Evolutionary conservation across 2,113 vertebrate genomes (phyloP).

Genomic region (Eulemur macaco): DNA sequence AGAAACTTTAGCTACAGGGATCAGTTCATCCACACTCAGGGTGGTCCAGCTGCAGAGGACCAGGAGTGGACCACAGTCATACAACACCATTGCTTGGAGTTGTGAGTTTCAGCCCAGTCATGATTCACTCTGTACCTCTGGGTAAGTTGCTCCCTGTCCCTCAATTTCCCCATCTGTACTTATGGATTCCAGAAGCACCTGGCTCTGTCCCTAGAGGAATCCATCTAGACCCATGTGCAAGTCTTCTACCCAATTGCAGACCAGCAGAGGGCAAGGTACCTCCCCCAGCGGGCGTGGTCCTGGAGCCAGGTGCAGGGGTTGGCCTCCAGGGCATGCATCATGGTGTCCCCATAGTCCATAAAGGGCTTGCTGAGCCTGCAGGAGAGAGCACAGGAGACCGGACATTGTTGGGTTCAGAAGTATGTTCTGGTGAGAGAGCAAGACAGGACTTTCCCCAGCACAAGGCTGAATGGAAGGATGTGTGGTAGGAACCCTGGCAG

Average conservation of each 20-base stretch:
- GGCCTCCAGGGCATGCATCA: slow-evolving; percentile 89
- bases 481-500: not conserved
- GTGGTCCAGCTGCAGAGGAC: not conserved
- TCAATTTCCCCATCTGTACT: not conserved
- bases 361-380: slow-evolving; percentile 87
- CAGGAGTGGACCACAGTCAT: not conserved
- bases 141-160: not conserved
- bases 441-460: not conserved
- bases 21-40: not conserved
- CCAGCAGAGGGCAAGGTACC: slow-evolving; percentile 77
- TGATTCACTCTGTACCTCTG: not conserved
- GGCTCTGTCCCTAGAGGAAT: not conserved
- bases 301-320: slow-evolving; percentile 83
- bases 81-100: not conserved
- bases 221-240: not conserved
- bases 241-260: not conserved
- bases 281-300: slow-evolving; percentile 88
- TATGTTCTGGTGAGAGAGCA: not conserved
- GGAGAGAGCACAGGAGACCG: not conserved
- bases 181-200: not conserved
- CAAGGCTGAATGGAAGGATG: not conserved
- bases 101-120: not conserved
- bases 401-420: not conserved
- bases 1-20: not conserved
- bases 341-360: slow-evolving; percentile 86